phyloP scores from a whole-genome alignment of 2,113 vertebrate species.

The rat (Rattus norvegicus) region DNA sequence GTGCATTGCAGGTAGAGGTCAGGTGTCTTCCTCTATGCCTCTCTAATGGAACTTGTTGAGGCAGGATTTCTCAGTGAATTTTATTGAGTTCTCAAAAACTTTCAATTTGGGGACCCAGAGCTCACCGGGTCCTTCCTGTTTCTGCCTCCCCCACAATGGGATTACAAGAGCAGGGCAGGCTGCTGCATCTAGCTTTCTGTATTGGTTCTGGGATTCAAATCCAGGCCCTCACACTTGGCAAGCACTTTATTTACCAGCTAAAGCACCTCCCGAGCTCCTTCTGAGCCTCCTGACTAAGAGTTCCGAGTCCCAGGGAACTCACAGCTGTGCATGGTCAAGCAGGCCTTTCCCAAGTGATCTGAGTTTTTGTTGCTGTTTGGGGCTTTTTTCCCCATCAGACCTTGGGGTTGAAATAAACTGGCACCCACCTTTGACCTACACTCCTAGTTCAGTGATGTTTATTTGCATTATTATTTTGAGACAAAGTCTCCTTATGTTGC shows the following conservation, averaged over 20 bases:
- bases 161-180: not conserved
- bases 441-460: not conserved
- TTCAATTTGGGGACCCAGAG: not conserved
- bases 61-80: not conserved
- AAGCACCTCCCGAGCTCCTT: not conserved
- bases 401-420: not conserved
- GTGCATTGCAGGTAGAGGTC: not conserved
- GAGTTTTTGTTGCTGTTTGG: not conserved
- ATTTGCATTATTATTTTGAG: not conserved
- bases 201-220: not conserved
- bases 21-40: too few species aligned
- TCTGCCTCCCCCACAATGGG: too few species aligned
- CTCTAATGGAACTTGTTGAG: not conserved
- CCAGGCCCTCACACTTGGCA: not conserved
- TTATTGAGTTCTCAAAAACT: not conserved
- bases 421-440: not conserved
- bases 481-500: not conserved
- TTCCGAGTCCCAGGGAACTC: not conserved
- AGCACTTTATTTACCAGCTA: not conserved
- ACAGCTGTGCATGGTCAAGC: accelerated
- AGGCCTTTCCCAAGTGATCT: accelerated
- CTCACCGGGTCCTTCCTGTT: not conserved
- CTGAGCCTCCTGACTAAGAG: not conserved
- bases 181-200: not conserved
- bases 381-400: not conserved